Conservation (phyloP, 2,888 invertebrate genomes). For the Amphiduros pacificus region DNA sequence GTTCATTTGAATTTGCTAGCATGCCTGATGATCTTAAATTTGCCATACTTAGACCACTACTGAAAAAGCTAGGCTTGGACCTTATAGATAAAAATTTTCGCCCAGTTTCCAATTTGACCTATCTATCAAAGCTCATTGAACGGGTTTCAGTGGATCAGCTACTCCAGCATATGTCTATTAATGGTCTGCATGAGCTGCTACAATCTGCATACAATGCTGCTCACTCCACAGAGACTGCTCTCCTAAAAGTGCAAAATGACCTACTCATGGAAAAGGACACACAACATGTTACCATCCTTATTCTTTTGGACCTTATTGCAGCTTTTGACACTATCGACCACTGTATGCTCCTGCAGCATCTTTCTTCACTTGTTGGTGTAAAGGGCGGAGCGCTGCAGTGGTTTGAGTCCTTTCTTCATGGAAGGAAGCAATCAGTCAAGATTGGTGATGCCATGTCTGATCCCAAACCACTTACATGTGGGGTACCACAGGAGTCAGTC, state of each 20-base stretch:
- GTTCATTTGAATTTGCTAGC: too few relatives aligned
- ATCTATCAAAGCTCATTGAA: too few relatives aligned
- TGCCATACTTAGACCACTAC: too few relatives aligned
- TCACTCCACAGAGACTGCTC: not conserved
- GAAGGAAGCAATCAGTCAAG: not conserved
- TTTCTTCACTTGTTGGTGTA: not conserved
- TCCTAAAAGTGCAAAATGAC: not conserved
- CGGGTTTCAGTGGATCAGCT: too few relatives aligned
- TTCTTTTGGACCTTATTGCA: not conserved
- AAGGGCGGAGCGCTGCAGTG: not conserved
- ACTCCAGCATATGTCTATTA: too few relatives aligned
- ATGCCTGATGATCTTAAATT: too few relatives aligned
- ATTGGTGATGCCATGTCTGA: not conserved
- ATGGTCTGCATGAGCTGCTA: not conserved
- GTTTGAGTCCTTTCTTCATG: not conserved
- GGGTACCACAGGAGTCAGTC: not conserved
- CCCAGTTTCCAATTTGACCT: too few relatives aligned
- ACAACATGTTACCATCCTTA: not conserved
- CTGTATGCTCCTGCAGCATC: not conserved
- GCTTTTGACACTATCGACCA: conserved; percentile 1
- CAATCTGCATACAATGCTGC: not conserved
- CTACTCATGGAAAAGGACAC: not conserved
- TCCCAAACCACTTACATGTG: not conserved
- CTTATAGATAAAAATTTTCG: too few relatives aligned
- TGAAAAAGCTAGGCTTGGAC: too few relatives aligned